Conservation (phyloP, 2,888 invertebrate species). For the Anaspis maculata region DNA sequence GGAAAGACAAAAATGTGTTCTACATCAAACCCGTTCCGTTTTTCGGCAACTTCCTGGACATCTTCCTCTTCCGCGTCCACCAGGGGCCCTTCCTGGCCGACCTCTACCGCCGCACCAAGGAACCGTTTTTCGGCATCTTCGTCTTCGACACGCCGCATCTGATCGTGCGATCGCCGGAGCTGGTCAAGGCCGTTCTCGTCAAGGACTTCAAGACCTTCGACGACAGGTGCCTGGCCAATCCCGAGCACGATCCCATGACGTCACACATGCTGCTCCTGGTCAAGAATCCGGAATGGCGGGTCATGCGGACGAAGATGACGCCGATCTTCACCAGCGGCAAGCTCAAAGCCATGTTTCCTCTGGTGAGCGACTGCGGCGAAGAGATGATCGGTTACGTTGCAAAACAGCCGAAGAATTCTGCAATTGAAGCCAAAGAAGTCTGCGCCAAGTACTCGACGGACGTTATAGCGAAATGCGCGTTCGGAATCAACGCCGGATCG, state of each 20-base stretch:
- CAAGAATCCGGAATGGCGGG: conserved; percentile 47
- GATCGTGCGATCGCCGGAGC: conserved; percentile 41
- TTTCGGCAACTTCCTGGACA: conserved; percentile 21
- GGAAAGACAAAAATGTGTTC: conserved; percentile 22
- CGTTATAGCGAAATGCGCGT: conserved; percentile 42
- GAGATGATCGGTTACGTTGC: conserved; percentile 23
- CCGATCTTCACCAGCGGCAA: conserved; percentile 50
- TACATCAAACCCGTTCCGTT: conserved; percentile 22
- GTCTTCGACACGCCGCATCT: conserved; percentile 44
- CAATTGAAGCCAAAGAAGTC: conserved; percentile 31
- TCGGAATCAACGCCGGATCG: conserved; percentile 39
- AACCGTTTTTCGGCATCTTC: conserved; percentile 43
- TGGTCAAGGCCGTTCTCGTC: conserved; percentile 43
- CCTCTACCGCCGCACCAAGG: conserved; percentile 12
- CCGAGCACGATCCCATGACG: conserved; percentile 39
- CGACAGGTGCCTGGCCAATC: conserved; percentile 41
- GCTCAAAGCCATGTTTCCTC: conserved; percentile 45
- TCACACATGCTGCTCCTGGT: conserved; percentile 40
- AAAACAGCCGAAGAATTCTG: conserved; percentile 3
- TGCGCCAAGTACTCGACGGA: conserved; percentile 40
- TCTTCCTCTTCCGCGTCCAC: conserved; percentile 12
- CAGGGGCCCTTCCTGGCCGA: conserved; percentile 14
- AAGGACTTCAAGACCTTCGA: conserved; percentile 45
- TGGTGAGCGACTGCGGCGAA: conserved; percentile 39
- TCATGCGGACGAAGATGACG: conserved; percentile 44